These are phyloP conservation scores for Drosophila atroscutellata DNA, from an alignment of 2,888 invertebrate genomes.

Conservation along the genomic window DNA sequence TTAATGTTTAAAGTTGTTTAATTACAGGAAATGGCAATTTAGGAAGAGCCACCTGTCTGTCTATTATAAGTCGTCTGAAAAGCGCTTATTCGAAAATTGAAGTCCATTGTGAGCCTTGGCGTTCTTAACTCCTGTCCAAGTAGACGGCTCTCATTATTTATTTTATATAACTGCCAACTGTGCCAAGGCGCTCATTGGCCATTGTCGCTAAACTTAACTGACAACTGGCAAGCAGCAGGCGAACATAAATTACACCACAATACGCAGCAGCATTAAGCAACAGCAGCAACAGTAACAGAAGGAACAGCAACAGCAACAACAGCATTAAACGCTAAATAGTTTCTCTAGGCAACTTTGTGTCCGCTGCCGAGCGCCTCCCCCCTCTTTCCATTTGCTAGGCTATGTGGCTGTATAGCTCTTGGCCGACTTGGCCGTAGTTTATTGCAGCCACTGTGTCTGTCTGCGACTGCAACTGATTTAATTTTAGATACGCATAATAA, in stretches of 20 bases:
- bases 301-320: neutral
- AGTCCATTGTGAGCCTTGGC: neutral
- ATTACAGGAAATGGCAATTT: neutral
- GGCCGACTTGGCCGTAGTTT: slow-evolving; percentile 13
- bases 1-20: neutral
- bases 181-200: slow-evolving; percentile 28
- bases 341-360: slow-evolving; percentile 12
- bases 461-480: slow-evolving; percentile 62
- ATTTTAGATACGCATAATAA: slow-evolving; percentile 78
- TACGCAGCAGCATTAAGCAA: slow-evolving; percentile 13
- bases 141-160: neutral
- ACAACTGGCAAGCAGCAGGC: slow-evolving; percentile 43
- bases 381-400: slow-evolving; percentile 12
- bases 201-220: slow-evolving; percentile 34
- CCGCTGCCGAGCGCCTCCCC: neutral
- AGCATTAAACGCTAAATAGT: slow-evolving; percentile 39
- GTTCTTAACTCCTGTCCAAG: neutral
- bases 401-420: slow-evolving; percentile 1
- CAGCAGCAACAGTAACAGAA: neutral
- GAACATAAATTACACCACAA: slow-evolving; percentile 67
- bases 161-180: slow-evolving; percentile 13
- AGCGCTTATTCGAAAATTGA: neutral
- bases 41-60: neutral
- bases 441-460: slow-evolving; percentile 25
- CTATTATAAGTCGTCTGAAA: neutral